Percentiles rank a stretch among this genome's conserved stretches.
phyloP scores from a whole-genome alignment of 1,140 invertebrate species.

The Zaprionus davidi region DNA sequence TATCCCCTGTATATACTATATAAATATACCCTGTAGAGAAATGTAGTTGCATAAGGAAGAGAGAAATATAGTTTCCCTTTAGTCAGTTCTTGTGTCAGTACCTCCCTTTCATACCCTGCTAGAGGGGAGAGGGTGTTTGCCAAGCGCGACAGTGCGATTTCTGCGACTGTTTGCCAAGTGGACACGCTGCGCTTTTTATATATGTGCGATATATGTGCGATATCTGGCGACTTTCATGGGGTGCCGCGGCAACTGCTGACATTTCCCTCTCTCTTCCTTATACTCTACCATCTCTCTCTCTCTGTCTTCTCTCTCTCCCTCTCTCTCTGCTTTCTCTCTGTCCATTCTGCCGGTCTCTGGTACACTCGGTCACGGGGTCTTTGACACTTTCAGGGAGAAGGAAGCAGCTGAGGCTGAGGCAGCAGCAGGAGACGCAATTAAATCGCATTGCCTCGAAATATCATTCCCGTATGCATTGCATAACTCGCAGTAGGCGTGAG shows the following conservation, averaged over 20 bases:
- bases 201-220: not conserved
- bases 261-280: conserved; percentile 13
- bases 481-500: conserved; percentile 35
- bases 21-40: not conserved
- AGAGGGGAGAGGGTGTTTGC: not conserved
- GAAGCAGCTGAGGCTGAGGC: not conserved
- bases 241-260: conserved; percentile 25
- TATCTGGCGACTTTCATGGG: conserved; percentile 23
- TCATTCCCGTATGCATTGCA: conserved; percentile 71
- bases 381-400: conserved; percentile 62
- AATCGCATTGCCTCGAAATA: conserved; percentile 58
- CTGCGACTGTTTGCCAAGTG: conserved; percentile 45
- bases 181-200: conserved; percentile 44
- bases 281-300: not conserved
- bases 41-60: not conserved
- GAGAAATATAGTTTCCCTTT: not conserved
- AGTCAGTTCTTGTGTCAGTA: not conserved
- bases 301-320: not conserved
- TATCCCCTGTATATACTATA: too few species aligned
- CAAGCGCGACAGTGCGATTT: conserved; percentile 3
- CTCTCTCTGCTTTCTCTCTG: not conserved
- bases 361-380: conserved; percentile 81
- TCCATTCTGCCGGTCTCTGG: conserved; percentile 45
- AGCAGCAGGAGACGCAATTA: conserved; percentile 55
- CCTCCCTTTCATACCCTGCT: not conserved